Evolutionary conservation across 2,797 vertebrate genomes (phyloP), one percentile per base, ranked within the genome.

Genomic region (Hirundo rustica): DNA sequence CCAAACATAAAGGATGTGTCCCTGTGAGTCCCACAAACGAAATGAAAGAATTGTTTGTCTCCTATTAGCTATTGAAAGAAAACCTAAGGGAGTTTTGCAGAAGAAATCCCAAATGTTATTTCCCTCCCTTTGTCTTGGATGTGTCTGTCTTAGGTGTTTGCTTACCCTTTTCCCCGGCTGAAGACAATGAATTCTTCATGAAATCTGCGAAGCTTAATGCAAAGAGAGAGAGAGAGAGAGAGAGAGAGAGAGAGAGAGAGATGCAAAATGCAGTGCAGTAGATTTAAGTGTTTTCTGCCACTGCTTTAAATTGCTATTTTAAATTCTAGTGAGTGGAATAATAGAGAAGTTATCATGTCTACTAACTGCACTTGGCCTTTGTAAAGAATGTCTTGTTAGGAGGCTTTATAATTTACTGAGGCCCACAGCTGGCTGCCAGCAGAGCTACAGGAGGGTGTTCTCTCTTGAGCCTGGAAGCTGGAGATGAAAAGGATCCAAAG

Each of bases 401-500:
- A 97, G 94, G 88, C 93, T 98, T 97, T 97, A 84, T 98, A 97
- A 98, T 98, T 98, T 98, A 97, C 93, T 42, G 96, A 97, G 97
- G 96, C 96, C 96, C 97, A 95, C 97, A 98, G 98, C 98, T 98
- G 98, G 97, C 97, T 98, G 96, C 97, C 97, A 97, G 95, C 95
- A 96, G 96, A 97, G 97, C 97, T 96, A 89, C 70, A 97, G 97
- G 97, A 97, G 97, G 96, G 95, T 96, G 86, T 96, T 98, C 92
- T 98, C 97, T 98, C 98, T 96, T 97, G 98, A 96, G 97, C 97
- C 96, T 91, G 93, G 92, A 95, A 97, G 96, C 97, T 96, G 64
- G 96, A 98, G 97, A 98, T 98, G 97, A 98, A 98, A 98, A 98
- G 96, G 95, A 96, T 97, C 97, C 94, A 97, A 97, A 97, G 97